Evolutionary conservation across 2,113 vertebrate species (phyloP), one percentile per base, ranked within the genome.

Genomic region (Nibea coibor): DNA sequence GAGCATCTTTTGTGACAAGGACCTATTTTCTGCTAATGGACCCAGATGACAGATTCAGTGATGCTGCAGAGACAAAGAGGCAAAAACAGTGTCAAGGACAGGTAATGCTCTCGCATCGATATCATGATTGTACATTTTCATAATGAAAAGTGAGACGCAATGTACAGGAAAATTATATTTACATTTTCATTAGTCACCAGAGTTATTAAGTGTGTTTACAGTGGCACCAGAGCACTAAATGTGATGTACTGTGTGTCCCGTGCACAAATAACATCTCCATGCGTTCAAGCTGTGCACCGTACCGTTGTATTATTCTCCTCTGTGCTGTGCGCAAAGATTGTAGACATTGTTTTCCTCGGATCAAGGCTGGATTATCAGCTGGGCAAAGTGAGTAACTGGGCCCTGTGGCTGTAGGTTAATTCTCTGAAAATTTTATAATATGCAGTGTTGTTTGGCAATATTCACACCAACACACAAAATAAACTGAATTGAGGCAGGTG

Each of bases 241-340:
- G 82, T 84, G 63, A 81, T 68, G 14, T 24, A 77, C 16, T 48
- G 43, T 62, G 72, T 68, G 66, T 78, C 48, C 15, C 63, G 39
- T 62, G 24, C 31, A 59, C 17, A 35, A 42, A 79, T 71, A 61
- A 61, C 24, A 1, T 31, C 43, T 45, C 43, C 43, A 45, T 68
- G 51, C 0, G 28, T 26, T 50, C 1, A 22, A 7, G 39, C 19
- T 61, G n/a, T 67, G 16, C 19, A 17, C 28, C 58, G 62, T 48
- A 12, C 14, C 48, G 24, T 59, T 2, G 2, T 31, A n/a, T 63
- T 20, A n/a, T 73, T 78, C n/a, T 7, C 58, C 47, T 62, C 10
- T 80, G 65, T 75, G 35, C 50, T 65, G 43, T 54, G 56, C 45
- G 39, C 17, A 61, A 54, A 59, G 43, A 61, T 12, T 58, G n/a